Evolutionary conservation across 2,888 invertebrate species (phyloP), one percentile per base, ranked within the genome.

Genomic region (Apotomis capreana): DNA sequence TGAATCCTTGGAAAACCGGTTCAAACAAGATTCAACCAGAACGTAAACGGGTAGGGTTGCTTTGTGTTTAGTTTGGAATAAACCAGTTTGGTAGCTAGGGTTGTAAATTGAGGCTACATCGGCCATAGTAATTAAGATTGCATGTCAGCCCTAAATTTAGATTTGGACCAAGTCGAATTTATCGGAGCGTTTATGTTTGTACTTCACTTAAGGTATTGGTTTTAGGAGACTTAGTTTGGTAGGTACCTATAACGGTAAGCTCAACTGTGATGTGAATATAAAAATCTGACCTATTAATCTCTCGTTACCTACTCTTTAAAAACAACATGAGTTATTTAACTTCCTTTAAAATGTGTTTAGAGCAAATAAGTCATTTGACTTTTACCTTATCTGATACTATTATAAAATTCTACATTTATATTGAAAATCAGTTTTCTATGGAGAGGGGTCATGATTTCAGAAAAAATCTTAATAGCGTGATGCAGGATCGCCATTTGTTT

Each of bases 41-140:
- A 59, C 8, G 15, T 0, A 3, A 15, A 8, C 5, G n/a, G 2
- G 10, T 62, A 57, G 12, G 15, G 71, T 68, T 15, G 49, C 3
- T 26, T 6, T 10, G 60, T 10, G 12, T 60, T 54, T 67, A 40
- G 37, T 37, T 10, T 6, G 10, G 4, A 44, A 44, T 62, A 57
- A 26, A 57, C 12, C 55, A 49, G 8, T 49, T 44, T 37, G 13
- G 26, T n/a, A 71, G 80, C 78, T 78, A 80, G 80, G 80, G 78
- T 80, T 85, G 86, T 85, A 85, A 86, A 87, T 86, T 86, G 81
- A 77, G 83, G 81, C 81, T 85, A 83, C 84, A 84, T 82, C 81
- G 83, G 82, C 81, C 78, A 77, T 78, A 83, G 87, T 87, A 88
- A 90, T 90, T 90, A 90, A 89, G 89, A 89, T 89, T 87, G 89